Conservation (phyloP, 53 echinoderm and acorn worm genomes). For the Echinarachnius parma region DNA sequence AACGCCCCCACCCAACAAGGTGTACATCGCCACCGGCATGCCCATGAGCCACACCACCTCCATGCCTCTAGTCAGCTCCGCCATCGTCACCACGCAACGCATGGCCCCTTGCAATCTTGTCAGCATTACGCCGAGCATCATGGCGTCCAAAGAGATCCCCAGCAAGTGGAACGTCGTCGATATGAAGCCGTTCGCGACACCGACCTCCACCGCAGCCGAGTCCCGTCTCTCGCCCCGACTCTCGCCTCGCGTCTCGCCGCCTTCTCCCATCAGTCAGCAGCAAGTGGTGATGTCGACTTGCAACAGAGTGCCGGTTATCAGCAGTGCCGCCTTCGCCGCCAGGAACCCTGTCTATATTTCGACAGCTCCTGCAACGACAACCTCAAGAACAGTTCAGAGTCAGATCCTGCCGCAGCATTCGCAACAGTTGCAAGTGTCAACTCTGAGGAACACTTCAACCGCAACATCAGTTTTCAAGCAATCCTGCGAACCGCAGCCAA, state of each 20-base stretch:
- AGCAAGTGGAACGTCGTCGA: constrained; percentile 28
- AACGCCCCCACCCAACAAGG: constrained; percentile 79
- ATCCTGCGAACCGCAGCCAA: constrained; percentile 34
- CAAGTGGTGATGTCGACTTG: background rate
- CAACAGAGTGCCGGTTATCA: constrained; percentile 16
- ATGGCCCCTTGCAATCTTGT: constrained; percentile 72
- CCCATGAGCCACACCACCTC: constrained; percentile 55
- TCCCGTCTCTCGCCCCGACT: constrained; percentile 15
- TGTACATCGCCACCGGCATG: background rate
- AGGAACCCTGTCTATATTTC: background rate
- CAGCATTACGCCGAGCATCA: constrained; percentile 81
- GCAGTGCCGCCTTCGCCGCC: background rate
- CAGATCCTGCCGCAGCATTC: constrained; percentile 5
- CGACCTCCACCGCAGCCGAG: background rate
- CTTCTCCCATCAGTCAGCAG: background rate
- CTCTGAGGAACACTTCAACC: background rate
- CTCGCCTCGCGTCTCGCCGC: no score
- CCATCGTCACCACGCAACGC: constrained; percentile 64
- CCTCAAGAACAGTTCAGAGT: background rate
- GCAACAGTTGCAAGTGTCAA: no score
- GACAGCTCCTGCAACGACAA: background rate
- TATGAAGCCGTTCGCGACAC: background rate
- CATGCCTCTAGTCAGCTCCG: constrained; percentile 43
- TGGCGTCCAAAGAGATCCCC: constrained; percentile 67
- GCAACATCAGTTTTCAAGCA: no score